Evolutionary conservation across 2,797 vertebrate species (phyloP).

Genomic region (Capromys pilorides): DNA sequence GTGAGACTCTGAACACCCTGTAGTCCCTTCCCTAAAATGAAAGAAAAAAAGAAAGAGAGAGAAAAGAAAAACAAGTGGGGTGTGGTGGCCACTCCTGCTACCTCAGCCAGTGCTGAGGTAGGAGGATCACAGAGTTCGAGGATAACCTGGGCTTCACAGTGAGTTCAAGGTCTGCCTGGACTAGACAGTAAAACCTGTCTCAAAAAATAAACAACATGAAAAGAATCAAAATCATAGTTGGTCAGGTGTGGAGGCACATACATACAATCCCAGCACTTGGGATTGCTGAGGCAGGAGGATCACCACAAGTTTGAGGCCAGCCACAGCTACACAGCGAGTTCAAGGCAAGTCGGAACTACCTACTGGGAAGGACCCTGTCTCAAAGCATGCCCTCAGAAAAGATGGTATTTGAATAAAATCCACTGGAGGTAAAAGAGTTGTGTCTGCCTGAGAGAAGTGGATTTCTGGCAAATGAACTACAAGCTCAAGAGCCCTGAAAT

Average conservation of each 20-base stretch:
- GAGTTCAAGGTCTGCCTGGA: not conserved
- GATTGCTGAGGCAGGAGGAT: not conserved
- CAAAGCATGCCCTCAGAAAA: not conserved
- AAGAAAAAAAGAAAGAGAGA: no score
- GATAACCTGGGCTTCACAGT: not conserved
- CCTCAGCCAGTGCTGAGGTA: no score
- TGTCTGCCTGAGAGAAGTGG: not conserved
- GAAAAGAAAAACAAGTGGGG: no score
- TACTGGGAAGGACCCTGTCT: not conserved
- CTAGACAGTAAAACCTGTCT: no score
- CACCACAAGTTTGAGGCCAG: not conserved
- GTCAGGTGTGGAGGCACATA: no score
- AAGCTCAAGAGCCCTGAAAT: not conserved
- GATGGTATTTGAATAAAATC: not conserved
- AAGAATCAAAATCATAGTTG: constrained; percentile 9
- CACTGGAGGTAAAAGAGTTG: not conserved
- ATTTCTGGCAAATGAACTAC: not conserved
- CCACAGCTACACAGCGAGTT: not conserved
- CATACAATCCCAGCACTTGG: not conserved
- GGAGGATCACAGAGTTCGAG: not conserved
- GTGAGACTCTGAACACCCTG: no score
- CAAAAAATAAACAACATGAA: not conserved
- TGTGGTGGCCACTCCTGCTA: no score
- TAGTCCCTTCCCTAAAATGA: no score
- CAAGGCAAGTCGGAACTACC: not conserved